Base-by-base conservation (phyloP, 2,888 invertebrate genomes). In the Epinotia nisella region DNA sequence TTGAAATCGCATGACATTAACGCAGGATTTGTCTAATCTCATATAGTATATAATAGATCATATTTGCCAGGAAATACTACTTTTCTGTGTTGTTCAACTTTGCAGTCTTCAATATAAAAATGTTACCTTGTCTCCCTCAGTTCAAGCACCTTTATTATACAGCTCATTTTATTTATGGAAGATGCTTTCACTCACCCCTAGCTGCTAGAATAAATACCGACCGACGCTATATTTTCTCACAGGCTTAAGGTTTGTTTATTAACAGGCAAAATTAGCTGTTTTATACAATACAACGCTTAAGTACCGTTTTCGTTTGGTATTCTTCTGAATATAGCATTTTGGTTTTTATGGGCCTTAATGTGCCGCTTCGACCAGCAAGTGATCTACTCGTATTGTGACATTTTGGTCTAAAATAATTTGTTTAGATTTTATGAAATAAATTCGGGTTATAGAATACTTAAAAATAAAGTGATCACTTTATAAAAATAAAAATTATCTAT, bases 101-200 rank as follows among this genome's bases (percentile, higher is more conserved):
- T 35, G 15, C 60, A 35, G 10, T 55, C 19, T 41, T 60, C 24
- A n/a, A n/a, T n/a, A n/a, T 24, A n/a, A 64, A 51, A 64, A 64
- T 13, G 29, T 49, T 51, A 11, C 24, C 7, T 51, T 62, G 51
- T 1, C 51, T 10, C 51, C 29, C 17, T 10, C 39, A 59, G 39
- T 24, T 53, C n/a, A 29, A 49, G 29, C 29, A 17, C 51, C 51
- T 64, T 62, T 51, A 64, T 64, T 35, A 7, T 24, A 53, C 35
- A 17, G 17, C 10, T 15, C 51, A 17, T 51, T 64, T 64, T 64
- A 53, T 64, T 64, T 64, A 51, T 53, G 51, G 51, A 35, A 64
- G 1, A 10, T 49, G 49, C 24, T 49, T 49, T 62, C 51, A 35
- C 17, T 62, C 51, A 35, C 17, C 51, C 35, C 13, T 24, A 49